These are phyloP conservation scores for Apistogramma diplotaenia DNA, from an alignment of 2,113 vertebrate genomes.

Conservation along the genomic window DNA sequence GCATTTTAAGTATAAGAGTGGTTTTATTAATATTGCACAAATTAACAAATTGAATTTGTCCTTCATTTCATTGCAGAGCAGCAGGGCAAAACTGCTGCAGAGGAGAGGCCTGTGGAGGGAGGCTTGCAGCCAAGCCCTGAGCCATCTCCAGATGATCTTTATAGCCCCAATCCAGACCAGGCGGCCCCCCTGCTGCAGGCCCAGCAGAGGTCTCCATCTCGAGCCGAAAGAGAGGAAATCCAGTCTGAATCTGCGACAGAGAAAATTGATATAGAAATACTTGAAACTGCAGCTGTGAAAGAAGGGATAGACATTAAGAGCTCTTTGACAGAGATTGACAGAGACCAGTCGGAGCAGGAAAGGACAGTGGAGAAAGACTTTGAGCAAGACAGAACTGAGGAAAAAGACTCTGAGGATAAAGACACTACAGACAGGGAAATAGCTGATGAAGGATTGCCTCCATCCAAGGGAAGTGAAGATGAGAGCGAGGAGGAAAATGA, in stretches of 20 bases:
- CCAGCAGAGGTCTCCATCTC: slow-evolving; percentile 72
- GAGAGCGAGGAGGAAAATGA: slow-evolving; percentile 60
- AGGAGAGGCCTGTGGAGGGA: slow-evolving; percentile 45
- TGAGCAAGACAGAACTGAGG: slow-evolving; percentile 17
- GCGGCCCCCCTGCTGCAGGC: slow-evolving; percentile 69
- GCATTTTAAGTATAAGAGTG: background rate
- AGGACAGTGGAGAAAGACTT: slow-evolving; percentile 14
- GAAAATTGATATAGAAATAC: slow-evolving; percentile 28
- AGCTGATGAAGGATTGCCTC: slow-evolving; percentile 67
- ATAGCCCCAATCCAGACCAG: slow-evolving; percentile 71
- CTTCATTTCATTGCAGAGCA: slow-evolving; percentile 46
- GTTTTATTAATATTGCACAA: background rate
- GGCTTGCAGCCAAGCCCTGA: slow-evolving; percentile 43
- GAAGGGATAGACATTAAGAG: slow-evolving; percentile 25
- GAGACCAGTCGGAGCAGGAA: slow-evolving; percentile 29
- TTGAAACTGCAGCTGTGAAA: slow-evolving; percentile 6
- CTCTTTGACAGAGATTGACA: background rate
- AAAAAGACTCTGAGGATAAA: slow-evolving; percentile 28
- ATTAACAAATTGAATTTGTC: background rate
- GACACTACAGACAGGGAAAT: slow-evolving; percentile 47
- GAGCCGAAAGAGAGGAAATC: slow-evolving; percentile 29
- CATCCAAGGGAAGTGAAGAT: slow-evolving; percentile 66
- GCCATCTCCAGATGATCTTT: slow-evolving; percentile 69
- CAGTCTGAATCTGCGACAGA: background rate
- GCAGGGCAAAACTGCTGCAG: slow-evolving; percentile 40